Evolutionary conservation across 2,888 invertebrate genomes (phyloP).

Genomic region (Aelia acuminata): DNA sequence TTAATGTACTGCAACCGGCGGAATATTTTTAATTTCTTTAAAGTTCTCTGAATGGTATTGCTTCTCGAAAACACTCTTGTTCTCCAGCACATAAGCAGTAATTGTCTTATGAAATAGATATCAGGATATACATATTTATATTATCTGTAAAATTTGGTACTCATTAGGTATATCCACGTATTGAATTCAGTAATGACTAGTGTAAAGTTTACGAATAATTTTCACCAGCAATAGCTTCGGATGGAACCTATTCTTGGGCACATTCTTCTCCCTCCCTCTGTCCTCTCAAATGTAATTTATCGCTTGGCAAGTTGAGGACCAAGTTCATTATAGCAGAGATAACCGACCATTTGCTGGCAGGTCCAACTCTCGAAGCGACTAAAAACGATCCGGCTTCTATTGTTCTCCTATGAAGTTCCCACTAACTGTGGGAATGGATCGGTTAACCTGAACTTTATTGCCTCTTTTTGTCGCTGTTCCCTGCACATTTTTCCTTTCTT

Average conservation of each 20-base stretch:
- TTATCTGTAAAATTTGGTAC: no score
- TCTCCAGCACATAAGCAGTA: no score
- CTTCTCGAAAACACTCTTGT: no score
- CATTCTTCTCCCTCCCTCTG: neutral
- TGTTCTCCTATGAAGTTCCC: constrained; percentile 17
- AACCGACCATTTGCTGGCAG: constrained; percentile 26
- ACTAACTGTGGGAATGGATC: neutral
- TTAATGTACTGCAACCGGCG: no score
- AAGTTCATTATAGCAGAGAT: constrained; percentile 23
- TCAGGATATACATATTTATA: no score
- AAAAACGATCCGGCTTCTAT: constrained; percentile 23
- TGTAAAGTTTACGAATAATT: neutral
- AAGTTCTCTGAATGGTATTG: no score
- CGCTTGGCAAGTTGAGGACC: neutral
- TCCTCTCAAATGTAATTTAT: constrained; percentile 2
- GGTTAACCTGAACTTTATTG: constrained; percentile 11
- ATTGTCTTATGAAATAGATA: no score
- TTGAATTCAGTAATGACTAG: neutral
- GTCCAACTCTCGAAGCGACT: constrained; percentile 21
- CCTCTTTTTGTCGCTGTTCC: neutral
- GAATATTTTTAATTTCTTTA: no score
- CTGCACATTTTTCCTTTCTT: no score
- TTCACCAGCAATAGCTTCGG: neutral
- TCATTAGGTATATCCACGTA: no score
- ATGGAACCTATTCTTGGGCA: neutral